A percentile compares a stretch with the other conserved stretches of the same genome.
Conservation (phyloP, 2,113 vertebrate genomes). For the Poeciliopsis turrubarensis region DNA sequence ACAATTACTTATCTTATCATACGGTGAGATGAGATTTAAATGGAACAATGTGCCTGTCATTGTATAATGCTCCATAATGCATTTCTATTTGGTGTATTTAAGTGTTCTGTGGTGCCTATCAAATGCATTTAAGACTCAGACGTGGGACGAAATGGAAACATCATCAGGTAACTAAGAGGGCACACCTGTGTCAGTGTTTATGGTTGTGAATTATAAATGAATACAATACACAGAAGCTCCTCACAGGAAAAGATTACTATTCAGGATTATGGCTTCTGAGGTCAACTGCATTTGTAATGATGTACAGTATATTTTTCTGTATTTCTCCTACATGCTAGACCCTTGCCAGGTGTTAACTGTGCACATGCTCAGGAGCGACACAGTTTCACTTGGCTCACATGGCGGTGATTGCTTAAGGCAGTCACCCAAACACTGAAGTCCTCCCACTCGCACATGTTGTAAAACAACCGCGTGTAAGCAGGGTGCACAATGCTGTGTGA, state of each 20-base stretch:
- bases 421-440: conserved; percentile 46
- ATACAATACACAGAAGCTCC: not conserved
- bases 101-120: conserved; percentile 12
- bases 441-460: conserved; percentile 41
- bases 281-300: not conserved
- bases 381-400: conserved; percentile 54
- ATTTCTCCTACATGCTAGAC: not conserved
- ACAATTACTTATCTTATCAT: not conserved
- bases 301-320: not conserved
- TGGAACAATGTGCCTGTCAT: not conserved
- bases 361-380: conserved; percentile 48
- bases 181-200: not conserved
- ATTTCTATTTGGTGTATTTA: conserved; percentile 31
- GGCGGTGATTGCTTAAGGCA: conserved; percentile 48
- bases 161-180: conserved; percentile 1
- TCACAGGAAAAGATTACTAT: conserved; percentile 1
- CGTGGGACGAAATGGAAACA: conserved; percentile 4
- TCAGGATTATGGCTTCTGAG: not conserved
- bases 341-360: conserved; percentile 55
- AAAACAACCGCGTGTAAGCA: conserved; percentile 45
- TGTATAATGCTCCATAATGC: conserved; percentile 9
- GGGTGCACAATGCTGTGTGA: conserved; percentile 32
- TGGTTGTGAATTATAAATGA: conserved; percentile 8
- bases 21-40: not conserved
- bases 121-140: conserved; percentile 17